Base-by-base conservation (phyloP, 2,797 vertebrate species). In the Mus caroli region DNA sequence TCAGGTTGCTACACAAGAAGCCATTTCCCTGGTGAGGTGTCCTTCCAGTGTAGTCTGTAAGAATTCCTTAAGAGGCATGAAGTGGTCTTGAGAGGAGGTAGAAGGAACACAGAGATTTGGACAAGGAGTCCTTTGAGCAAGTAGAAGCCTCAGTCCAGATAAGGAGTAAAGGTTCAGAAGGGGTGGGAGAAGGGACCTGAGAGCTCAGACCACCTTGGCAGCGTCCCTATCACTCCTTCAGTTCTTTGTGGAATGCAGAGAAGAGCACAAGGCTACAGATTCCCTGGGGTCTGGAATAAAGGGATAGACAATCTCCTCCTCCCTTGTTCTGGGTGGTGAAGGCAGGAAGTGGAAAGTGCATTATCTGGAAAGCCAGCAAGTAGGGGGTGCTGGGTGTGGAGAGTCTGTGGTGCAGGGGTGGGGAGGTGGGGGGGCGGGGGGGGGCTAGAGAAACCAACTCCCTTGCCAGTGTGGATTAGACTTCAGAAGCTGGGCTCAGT, bases 171-270 rank as follows among this genome's bases (percentile, higher is more conserved):
- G 92, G 60, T 78, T 91, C 71, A 58, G 76, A 67, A 90, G 19
- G 58, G 28, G 2, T 56, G 58, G 20, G 46, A 50, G 58, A 75
- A 96, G 24, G 20, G 77, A 34, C 13, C 28, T 54, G 37, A 67
- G 90, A 94, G 75, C 34, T 37, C 26, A 82, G 90, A 92, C 95
- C 94, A 95, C 62, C 93, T 91, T 92, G 95, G 97, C 96, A 94
- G 93, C 92, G 71, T 95, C 52, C 15, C 6, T 52, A 50, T 84
- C 90, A 67, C 54, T 88, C 28, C 62, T 17, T 12, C 40, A 60
- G 46, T 12, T 85, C 67, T 88, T 31, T 34, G 78, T 94, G 92
- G 96, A 96, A 94, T 58, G 71, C 20, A 34, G 71, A 56, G 28
- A 90, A 31, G 96, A 94, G 96, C 92, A 96, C 50, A 95, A 87